These are phyloP conservation scores for Ophiothrix spiculata DNA, from an alignment of 35 echinoderm and acorn worm species.

Conservation along the genomic window DNA sequence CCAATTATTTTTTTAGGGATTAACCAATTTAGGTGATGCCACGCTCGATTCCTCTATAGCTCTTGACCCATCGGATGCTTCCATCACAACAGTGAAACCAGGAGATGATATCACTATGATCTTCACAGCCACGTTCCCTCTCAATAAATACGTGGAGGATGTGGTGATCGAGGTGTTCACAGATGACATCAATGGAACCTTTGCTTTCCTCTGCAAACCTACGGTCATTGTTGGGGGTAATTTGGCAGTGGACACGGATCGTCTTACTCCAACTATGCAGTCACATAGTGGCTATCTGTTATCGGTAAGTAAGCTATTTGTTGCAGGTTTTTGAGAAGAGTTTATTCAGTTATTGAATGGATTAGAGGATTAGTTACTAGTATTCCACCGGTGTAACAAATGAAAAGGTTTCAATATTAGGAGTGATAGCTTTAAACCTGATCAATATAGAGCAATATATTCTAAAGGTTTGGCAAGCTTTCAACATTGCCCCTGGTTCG, in stretches of 20 bases:
- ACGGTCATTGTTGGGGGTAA: neutral
- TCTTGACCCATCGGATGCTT: neutral
- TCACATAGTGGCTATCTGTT: neutral
- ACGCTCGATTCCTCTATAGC: neutral
- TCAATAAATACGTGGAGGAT: neutral
- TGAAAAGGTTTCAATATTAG: neutral
- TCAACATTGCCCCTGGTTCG: too few relatives aligned
- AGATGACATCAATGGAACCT: slow-evolving; percentile 12
- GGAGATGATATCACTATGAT: neutral
- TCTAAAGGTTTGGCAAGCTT: too few relatives aligned
- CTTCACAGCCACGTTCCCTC: neutral
- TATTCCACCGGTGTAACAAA: neutral
- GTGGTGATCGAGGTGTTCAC: slow-evolving; percentile 23
- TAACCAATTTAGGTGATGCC: neutral
- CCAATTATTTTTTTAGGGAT: neutral
- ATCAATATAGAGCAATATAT: too few relatives aligned
- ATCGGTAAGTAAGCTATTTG: neutral
- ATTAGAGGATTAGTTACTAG: neutral
- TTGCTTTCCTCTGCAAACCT: slow-evolving; percentile 12
- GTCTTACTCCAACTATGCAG: neutral
- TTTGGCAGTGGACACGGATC: neutral
- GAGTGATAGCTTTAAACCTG: neutral
- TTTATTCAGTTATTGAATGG: neutral
- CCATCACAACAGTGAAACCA: neutral
- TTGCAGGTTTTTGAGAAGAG: too few relatives aligned